Conservation (phyloP, 1,140 invertebrate species). For the Atta cephalotes region DNA sequence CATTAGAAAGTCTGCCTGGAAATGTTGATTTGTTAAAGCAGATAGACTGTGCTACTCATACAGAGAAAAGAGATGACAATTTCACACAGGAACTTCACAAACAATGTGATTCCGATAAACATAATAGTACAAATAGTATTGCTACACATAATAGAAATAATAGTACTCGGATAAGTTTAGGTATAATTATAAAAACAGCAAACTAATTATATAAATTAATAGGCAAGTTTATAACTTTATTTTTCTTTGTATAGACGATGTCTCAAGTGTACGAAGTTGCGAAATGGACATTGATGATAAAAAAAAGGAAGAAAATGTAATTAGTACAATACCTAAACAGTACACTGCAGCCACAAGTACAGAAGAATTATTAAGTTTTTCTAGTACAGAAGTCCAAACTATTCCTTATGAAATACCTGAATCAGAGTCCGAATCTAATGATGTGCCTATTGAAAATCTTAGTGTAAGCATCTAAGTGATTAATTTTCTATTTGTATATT, state of each 20-base stretch:
- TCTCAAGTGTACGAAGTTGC: constrained; percentile 29
- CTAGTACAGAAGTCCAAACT: constrained; percentile 83
- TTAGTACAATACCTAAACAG: constrained; percentile 41
- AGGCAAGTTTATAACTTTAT: background rate
- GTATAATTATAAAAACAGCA: background rate
- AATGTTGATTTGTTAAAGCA: constrained; percentile 64
- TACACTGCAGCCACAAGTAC: constrained; percentile 83
- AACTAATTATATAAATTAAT: background rate
- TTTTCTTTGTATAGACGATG: constrained; percentile 17
- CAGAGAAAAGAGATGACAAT: constrained; percentile 22
- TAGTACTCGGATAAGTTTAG: constrained; percentile 14
- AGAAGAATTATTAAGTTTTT: constrained; percentile 79
- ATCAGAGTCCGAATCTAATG: constrained; percentile 77
- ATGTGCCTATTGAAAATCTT: constrained; percentile 83
- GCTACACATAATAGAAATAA: background rate
- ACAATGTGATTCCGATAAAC: constrained; percentile 25
- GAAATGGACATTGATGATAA: constrained; percentile 35
- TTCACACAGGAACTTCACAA: background rate
- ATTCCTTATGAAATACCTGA: constrained; percentile 77
- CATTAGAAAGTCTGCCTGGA: constrained; percentile 82
- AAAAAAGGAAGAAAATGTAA: constrained; percentile 13
- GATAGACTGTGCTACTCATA: background rate
- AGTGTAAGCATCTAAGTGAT: constrained; percentile 77
- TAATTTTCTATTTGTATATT: constrained; percentile 41
- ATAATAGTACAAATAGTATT: constrained; percentile 3